Percentiles rank a stretch among this genome's conserved stretches.
Conservation (phyloP, 2,888 invertebrate species). For the Luperina testacea region DNA sequence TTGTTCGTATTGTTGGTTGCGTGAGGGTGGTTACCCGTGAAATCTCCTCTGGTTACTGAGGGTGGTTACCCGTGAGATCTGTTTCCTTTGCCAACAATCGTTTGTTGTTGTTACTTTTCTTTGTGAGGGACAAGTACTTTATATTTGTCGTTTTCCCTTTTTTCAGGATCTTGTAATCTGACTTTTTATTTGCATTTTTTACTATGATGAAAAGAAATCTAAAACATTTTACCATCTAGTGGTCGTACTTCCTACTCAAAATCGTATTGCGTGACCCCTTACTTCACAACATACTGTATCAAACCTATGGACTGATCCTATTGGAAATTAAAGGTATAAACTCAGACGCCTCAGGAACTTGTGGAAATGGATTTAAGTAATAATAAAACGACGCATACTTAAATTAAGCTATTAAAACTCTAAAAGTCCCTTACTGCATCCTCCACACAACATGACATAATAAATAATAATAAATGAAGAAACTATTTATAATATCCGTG, state of each 20-base stretch:
- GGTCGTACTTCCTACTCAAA: background rate
- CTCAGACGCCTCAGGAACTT: background rate
- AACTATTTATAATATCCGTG: constrained; percentile 52
- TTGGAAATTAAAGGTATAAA: background rate
- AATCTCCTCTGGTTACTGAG: too few species aligned
- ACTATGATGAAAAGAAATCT: background rate
- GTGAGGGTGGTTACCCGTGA: constrained; percentile 8
- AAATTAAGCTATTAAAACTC: constrained; percentile 23
- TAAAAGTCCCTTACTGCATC: background rate
- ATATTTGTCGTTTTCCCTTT: background rate
- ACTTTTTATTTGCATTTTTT: constrained; percentile 24
- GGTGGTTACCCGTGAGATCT: constrained; percentile 11
- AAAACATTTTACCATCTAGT: background rate
- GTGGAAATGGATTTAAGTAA: too few species aligned
- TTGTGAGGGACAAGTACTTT: constrained; percentile 2
- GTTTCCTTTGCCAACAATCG: constrained; percentile 14
- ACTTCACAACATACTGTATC: background rate
- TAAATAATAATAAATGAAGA: constrained; percentile 21
- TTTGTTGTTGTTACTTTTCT: constrained; percentile 28
- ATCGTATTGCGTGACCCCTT: background rate
- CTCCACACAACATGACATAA: constrained; percentile 15
- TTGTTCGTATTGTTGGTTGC: constrained; percentile 30
- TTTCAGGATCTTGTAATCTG: constrained; percentile 18
- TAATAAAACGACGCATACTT: background rate
- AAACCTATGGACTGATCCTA: background rate